Evolutionary conservation across 2,888 invertebrate species (phyloP).

Genomic region (Tipula lateralis): DNA sequence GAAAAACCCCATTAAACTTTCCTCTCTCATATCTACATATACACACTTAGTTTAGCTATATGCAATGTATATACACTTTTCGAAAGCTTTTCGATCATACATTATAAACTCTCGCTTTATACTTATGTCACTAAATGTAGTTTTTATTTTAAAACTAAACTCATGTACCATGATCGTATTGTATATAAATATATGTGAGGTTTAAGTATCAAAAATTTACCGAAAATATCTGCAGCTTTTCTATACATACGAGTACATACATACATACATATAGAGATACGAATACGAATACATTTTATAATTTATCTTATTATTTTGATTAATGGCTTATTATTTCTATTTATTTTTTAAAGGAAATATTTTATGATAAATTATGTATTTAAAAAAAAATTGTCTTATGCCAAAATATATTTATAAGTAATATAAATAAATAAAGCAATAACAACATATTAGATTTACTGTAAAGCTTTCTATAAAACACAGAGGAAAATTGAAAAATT

Average conservation of each 20-base stretch:
- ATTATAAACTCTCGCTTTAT: neutral
- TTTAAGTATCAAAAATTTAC: neutral
- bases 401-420: neutral
- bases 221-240: neutral
- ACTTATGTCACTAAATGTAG: neutral
- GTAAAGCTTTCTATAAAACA: neutral
- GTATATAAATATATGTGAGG: neutral
- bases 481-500: neutral
- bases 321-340: slow-evolving; percentile 3
- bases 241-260: neutral
- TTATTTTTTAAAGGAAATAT: neutral
- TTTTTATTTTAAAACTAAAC: neutral
- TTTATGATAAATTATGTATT: neutral
- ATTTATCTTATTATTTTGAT: neutral
- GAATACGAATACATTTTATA: neutral
- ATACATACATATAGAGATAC: too few relatives aligned
- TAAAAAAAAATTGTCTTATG: too few relatives aligned
- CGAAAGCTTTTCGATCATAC: neutral
- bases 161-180: neutral
- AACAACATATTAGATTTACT: neutral
- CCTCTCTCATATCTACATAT: neutral
- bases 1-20: neutral
- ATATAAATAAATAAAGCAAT: neutral
- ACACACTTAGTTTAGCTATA: neutral
- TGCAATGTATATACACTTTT: neutral